phyloP scores from a whole-genome alignment of 2,797 vertebrate species.

The Megaceryle alcyon region DNA sequence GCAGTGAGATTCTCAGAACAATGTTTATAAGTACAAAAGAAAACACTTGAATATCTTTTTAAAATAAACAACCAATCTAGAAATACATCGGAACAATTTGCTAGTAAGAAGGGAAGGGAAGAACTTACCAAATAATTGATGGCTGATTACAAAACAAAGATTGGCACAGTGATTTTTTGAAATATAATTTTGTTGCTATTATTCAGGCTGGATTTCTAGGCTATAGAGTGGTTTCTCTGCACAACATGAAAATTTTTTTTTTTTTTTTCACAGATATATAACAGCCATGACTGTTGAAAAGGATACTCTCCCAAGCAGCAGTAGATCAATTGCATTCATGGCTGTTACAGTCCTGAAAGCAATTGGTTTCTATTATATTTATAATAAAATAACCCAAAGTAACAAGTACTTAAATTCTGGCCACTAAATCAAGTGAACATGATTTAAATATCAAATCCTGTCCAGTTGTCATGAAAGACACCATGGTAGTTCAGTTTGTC shows the following conservation, averaged over 20 bases:
- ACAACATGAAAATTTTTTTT: neutral
- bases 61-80: neutral
- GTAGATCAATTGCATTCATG: neutral
- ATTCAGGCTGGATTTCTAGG: neutral
- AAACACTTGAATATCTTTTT: neutral
- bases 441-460: conserved; percentile 1
- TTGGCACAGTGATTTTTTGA: neutral
- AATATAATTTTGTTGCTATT: neutral
- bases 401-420: neutral
- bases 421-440: neutral
- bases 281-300: neutral
- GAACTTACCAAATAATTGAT: neutral
- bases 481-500: neutral
- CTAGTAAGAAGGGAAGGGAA: neutral
- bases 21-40: neutral
- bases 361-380: neutral
- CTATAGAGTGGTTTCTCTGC: neutral
- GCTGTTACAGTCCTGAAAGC: neutral
- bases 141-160: neutral
- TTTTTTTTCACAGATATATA: neutral
- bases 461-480: neutral
- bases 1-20: neutral
- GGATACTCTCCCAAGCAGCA: neutral
- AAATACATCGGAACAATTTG: neutral
- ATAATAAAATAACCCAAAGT: neutral